Evolutionary conservation across 2,888 invertebrate genomes (phyloP).

Genomic region (Sinopyrophorus schimmeli): DNA sequence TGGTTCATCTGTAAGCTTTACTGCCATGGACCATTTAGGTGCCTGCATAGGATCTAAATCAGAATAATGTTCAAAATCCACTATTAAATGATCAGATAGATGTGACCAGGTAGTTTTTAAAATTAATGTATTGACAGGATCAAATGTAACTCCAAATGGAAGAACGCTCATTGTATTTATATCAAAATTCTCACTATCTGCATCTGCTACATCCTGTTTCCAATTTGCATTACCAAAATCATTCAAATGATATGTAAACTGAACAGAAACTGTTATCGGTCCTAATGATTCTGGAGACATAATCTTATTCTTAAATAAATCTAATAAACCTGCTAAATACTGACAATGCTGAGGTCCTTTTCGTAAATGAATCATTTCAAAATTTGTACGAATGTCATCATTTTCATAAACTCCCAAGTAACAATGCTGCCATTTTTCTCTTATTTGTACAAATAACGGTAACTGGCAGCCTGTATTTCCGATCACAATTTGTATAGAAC

Average conservation of each 20-base stretch:
- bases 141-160: conserved; percentile 83
- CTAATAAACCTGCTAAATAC: conserved; percentile 80
- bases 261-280: conserved; percentile 71
- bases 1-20: conserved; percentile 69
- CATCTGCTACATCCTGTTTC: conserved; percentile 63
- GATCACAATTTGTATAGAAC: conserved; percentile 80
- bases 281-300: conserved; percentile 64
- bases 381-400: conserved; percentile 76
- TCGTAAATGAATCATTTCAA: conserved; percentile 87
- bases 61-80: conserved; percentile 85
- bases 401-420: conserved; percentile 81
- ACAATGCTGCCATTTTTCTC: conserved; percentile 78
- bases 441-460: conserved; percentile 86
- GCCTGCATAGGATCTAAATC: conserved; percentile 85
- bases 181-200: conserved; percentile 61
- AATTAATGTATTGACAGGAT: conserved; percentile 77
- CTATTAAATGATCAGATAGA: conserved; percentile 80
- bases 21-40: conserved; percentile 76
- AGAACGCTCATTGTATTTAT: conserved; percentile 61
- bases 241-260: conserved; percentile 69
- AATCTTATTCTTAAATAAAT: conserved; percentile 88
- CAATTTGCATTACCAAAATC: conserved; percentile 62
- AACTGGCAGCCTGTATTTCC: conserved; percentile 79
- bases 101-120: conserved; percentile 86
- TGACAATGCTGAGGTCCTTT: conserved; percentile 78